Percentiles rank a stretch among this genome's conserved stretches.
Evolutionary conservation across 2,113 vertebrate genomes (phyloP).

Genomic region (Aspidoscelis tigris): DNA sequence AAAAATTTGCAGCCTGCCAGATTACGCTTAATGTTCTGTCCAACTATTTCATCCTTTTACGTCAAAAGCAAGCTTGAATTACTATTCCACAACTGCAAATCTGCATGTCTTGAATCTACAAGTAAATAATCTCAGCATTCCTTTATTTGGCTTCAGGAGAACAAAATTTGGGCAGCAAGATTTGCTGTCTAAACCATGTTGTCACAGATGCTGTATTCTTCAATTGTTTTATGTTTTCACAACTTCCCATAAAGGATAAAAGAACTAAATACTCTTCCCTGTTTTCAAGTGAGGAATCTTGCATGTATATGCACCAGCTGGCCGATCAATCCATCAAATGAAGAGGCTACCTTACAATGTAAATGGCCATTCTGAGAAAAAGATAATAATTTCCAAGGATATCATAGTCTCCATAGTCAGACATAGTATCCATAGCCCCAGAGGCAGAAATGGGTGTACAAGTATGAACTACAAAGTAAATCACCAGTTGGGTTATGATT

Average conservation of each 20-base stretch:
- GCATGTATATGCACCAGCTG: background rate
- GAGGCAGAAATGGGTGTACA: background rate
- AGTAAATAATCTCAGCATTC: constrained; percentile 29
- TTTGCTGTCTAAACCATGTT: constrained; percentile 9
- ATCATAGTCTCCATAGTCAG: background rate
- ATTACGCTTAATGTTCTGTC: constrained; percentile 7
- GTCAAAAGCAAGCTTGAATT: constrained; percentile 49
- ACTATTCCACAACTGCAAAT: constrained; percentile 22
- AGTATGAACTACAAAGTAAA: background rate
- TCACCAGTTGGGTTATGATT: background rate
- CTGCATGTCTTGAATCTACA: constrained; percentile 9
- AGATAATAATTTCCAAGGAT: background rate
- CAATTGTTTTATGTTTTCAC: background rate
- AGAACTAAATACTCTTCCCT: background rate
- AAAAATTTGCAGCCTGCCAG: constrained; percentile 39
- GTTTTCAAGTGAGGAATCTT: background rate
- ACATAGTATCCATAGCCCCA: too few relatives aligned
- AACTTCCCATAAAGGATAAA: background rate
- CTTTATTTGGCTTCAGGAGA: constrained; percentile 29
- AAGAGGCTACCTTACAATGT: background rate
- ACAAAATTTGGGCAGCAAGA: constrained; percentile 41
- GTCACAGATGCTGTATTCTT: constrained; percentile 15
- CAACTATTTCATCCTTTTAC: constrained; percentile 47
- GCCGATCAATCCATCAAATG: background rate
- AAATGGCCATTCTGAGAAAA: background rate